Conservation (phyloP, 2,888 invertebrate genomes). For the Ormyrus thymus region DNA sequence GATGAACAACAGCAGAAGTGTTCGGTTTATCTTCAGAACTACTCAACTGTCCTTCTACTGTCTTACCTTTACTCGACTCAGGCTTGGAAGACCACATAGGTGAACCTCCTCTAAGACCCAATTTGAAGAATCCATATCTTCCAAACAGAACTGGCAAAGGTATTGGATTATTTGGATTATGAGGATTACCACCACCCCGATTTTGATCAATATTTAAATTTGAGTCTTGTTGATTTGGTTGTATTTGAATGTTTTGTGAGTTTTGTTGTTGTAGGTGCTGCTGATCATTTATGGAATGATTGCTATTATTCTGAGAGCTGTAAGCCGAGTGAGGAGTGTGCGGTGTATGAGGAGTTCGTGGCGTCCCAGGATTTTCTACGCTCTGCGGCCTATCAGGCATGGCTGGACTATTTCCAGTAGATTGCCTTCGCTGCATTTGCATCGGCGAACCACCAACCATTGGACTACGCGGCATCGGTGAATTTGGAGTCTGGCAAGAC, state of each 20-base stretch:
- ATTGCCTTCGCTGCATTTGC: slow-evolving; percentile 77
- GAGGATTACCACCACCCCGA: slow-evolving; percentile 77
- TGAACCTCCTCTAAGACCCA: slow-evolving; percentile 81
- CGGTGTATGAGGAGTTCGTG: slow-evolving; percentile 75
- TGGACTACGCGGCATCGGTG: slow-evolving; percentile 78
- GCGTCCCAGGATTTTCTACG: slow-evolving; percentile 78
- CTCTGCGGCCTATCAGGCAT: slow-evolving; percentile 79
- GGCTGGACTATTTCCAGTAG: slow-evolving; percentile 77
- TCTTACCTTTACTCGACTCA: slow-evolving; percentile 72
- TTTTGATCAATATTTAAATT: slow-evolving; percentile 63
- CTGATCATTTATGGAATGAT: slow-evolving; percentile 76
- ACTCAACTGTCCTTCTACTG: slow-evolving; percentile 72
- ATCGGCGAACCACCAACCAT: slow-evolving; percentile 76
- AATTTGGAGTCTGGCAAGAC: slow-evolving; percentile 71
- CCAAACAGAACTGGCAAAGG: slow-evolving; percentile 79
- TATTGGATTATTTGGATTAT: slow-evolving; percentile 78
- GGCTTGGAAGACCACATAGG: slow-evolving; percentile 80
- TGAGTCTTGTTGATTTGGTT: slow-evolving; percentile 69
- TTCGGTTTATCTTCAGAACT: slow-evolving; percentile 75
- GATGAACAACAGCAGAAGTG: slow-evolving; percentile 71
- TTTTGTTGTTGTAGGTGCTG: slow-evolving; percentile 73
- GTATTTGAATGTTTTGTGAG: slow-evolving; percentile 76
- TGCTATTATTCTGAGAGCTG: slow-evolving; percentile 74
- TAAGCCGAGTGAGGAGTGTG: slow-evolving; percentile 63
- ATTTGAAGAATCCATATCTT: slow-evolving; percentile 79